Conservation (phyloP, 2,797 vertebrate genomes). For the Eulemur rubriventer region DNA sequence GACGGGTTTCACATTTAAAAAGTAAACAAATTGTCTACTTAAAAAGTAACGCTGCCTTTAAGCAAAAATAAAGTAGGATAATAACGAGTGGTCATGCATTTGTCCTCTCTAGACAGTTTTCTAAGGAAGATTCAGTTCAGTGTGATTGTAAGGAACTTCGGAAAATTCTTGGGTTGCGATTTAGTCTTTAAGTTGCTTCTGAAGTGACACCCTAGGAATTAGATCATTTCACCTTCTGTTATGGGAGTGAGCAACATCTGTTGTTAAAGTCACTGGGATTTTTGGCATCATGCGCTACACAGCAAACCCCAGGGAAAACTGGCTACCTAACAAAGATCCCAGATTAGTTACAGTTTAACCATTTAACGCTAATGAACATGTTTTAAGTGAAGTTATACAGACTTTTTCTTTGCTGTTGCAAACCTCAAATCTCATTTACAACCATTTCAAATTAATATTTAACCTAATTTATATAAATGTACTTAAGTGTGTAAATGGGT, state of each 20-base stretch:
- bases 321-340: background rate
- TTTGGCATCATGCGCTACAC: background rate
- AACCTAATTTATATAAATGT: background rate
- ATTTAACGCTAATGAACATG: background rate
- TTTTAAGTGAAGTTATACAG: background rate
- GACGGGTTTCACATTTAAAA: background rate
- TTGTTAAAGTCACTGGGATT: background rate
- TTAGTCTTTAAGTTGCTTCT: background rate
- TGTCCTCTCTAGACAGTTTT: background rate
- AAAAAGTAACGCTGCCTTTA: background rate
- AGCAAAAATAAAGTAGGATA: background rate
- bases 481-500: background rate
- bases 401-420: background rate
- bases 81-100: background rate
- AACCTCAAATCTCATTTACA: constrained; percentile 38
- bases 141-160: background rate
- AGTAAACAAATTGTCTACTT: background rate
- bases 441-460: constrained; percentile 55
- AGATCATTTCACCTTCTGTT: background rate
- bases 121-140: background rate
- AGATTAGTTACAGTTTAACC: background rate
- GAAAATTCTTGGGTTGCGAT: background rate
- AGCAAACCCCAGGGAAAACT: background rate
- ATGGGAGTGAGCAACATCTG: background rate
- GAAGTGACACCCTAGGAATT: background rate